Percentiles rank a stretch among this genome's conserved stretches.
These are phyloP conservation scores for Orcinus orca DNA, from an alignment of 2,113 vertebrate genomes.

Conservation along the genomic window DNA sequence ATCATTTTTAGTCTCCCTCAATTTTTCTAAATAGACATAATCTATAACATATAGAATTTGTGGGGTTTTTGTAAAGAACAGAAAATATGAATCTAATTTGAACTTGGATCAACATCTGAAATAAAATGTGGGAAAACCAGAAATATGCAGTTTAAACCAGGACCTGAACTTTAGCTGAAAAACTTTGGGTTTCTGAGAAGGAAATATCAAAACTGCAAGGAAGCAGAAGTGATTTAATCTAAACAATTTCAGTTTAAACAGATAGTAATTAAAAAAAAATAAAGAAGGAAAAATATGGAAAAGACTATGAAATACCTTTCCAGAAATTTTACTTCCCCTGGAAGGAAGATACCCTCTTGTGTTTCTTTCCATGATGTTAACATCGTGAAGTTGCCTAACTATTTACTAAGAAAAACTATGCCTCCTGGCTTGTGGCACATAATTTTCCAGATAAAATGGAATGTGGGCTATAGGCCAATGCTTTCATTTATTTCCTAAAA, in stretches of 20 bases:
- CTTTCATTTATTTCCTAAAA: slow-evolving; percentile 66
- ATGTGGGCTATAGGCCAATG: slow-evolving; percentile 60
- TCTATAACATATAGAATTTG: neutral
- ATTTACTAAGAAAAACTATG: slow-evolving; percentile 65
- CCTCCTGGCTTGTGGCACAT: slow-evolving; percentile 59
- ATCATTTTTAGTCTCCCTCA: neutral
- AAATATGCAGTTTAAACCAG: neutral
- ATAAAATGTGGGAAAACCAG: slow-evolving; percentile 16
- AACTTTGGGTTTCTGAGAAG: slow-evolving; percentile 15
- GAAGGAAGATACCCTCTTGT: neutral
- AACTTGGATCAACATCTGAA: slow-evolving; percentile 33
- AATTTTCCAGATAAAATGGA: slow-evolving; percentile 67
- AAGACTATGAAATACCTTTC: slow-evolving; percentile 35
- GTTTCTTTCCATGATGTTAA: slow-evolving; percentile 58
- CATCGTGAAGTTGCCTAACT: slow-evolving; percentile 58
- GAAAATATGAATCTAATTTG: slow-evolving; percentile 57
- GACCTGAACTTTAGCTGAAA: neutral
- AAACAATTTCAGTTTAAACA: slow-evolving; percentile 63
- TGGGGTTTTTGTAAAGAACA: slow-evolving; percentile 26
- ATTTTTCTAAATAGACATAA: neutral
- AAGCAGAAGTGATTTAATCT: slow-evolving; percentile 49
- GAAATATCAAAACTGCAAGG: slow-evolving; percentile 47
- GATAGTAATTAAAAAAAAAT: slow-evolving; percentile 43
- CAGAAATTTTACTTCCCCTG: slow-evolving; percentile 47
- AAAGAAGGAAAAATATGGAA: neutral